Evolutionary conservation across 2,888 invertebrate species (phyloP), one percentile per base, ranked within the genome.

Genomic region (Callinectes sapidus): DNA sequence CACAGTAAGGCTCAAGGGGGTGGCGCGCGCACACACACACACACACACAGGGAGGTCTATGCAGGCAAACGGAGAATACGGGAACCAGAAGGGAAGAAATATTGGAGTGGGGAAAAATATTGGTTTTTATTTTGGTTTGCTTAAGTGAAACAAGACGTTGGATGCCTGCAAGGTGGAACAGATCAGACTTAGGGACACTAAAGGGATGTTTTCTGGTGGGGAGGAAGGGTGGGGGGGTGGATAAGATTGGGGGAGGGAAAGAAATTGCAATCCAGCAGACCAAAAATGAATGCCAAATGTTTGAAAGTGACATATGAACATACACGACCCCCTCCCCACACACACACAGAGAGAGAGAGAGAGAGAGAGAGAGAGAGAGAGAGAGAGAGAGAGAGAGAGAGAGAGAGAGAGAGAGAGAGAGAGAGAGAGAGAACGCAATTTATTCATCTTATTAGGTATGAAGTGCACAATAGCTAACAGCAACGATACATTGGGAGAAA

Each of bases 1-100:
- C 98, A 98, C 95, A 97, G 94, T 94, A 14, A 92, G 87, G 48
- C 71, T 71, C 71, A 13, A 71, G 71, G 87, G 48, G 32, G 0
- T 2, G 81, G 32, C n/a, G n/a, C n/a, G n/a, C n/a, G n/a, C n/a
- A n/a, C n/a, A n/a, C n/a, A n/a, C n/a, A n/a, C n/a, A n/a, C n/a
- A n/a, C n/a, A n/a, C n/a, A n/a, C n/a, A n/a, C n/a, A n/a, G 61
- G 23, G 61, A 61, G 71, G 13, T 61, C 23, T 6, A 61, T 18
- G 18, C 61, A 61, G 61, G 61, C 23, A 61, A 23, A 18, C 18
- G 23, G 61, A 61, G 61, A 23, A 5, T 16, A 61, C 16, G 61
- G 61, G 61, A 23, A 61, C 1, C 1, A 61, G 18, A 13, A 23
- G 28, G 23, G 10, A 23, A n/a, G n/a, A 28, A 28, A 6, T 13